Percentiles rank a stretch among this genome's conserved stretches.
phyloP scores from a whole-genome alignment of 2,113 vertebrate genomes.

The Salvelinus alpinus region DNA sequence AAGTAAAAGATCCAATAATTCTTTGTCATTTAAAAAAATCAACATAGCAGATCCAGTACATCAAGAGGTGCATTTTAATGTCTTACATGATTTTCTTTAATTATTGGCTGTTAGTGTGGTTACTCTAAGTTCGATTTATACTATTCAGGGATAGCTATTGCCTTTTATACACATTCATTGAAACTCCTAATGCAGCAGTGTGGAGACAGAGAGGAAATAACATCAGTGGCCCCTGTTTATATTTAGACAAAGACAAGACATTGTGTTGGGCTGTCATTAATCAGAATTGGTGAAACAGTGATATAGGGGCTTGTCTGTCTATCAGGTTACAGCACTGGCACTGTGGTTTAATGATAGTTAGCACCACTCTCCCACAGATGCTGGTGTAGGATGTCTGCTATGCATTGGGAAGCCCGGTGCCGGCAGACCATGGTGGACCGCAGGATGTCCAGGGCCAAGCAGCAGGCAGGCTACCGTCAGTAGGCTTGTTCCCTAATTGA shows the following conservation, averaged over 20 bases:
- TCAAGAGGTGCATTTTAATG: no score
- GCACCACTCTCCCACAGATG: neutral
- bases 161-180: no score
- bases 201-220: no score
- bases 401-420: constrained; percentile 75
- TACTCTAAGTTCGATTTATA: no score
- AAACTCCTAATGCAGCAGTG: no score
- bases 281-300: neutral
- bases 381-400: constrained; percentile 61
- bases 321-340: neutral
- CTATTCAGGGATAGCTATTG: no score
- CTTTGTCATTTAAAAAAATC: no score
- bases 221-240: neutral
- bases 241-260: neutral
- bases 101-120: no score
- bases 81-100: no score
- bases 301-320: neutral
- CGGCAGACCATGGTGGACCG: constrained; percentile 63
- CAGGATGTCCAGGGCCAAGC: constrained; percentile 37
- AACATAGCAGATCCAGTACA: no score
- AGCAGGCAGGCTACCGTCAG: neutral
- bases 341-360: neutral
- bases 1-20: no score
- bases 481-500: constrained; percentile 42
- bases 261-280: neutral